Base-by-base conservation (phyloP, 2,113 vertebrate genomes). In the Tenrec ecaudatus region DNA sequence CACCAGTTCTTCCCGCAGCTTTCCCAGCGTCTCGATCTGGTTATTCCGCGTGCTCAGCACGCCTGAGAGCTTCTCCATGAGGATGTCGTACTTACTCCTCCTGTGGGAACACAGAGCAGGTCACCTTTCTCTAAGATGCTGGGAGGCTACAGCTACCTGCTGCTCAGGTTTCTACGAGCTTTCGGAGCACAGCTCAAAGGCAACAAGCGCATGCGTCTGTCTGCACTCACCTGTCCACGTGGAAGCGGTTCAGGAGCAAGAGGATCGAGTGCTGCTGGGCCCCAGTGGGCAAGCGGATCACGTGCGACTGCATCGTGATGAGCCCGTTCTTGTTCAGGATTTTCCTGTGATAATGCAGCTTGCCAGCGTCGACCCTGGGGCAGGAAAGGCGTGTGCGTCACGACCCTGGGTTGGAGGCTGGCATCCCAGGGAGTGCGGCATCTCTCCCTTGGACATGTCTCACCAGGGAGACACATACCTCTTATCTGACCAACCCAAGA, bases 331-430 rank as follows among this genome's bases (percentile, higher is more conserved):
- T 98, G 97, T 99, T 98, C 86, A 99, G 53, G 2, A 98, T 98
- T 91, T 98, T 98, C 89, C 99, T 98, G 92, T 99, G 97, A 96
- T 99, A 99, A 97, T 99, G 99, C 77, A 99, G 96, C 97, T 99
- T 99, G 14, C 99, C 98, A 31, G 99, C 98, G 66, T 99, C 99
- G 3, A 99, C 98, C 96, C 99, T 99, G 75, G 78, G 85, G 38
- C 31, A 85, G 31, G 66, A 53, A 19, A 57, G 1, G 0, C 11
- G 76, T 47, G 20, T 1, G 6, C 0, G 12, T 23, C 25, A 58
- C 31, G 47, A 16, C 58, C 16, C 71, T 78, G 38, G 64, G 91
- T 0, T 31, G 58, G 60, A 4, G 17, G 53, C 33, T 89, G 53
- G 69, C 23, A 3, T 3, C 25, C 31, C 16, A 77, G 53, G n/a